These are phyloP conservation scores for Crypturellus undulatus DNA, from an alignment of 2,113 vertebrate genomes.

Conservation along the genomic window DNA sequence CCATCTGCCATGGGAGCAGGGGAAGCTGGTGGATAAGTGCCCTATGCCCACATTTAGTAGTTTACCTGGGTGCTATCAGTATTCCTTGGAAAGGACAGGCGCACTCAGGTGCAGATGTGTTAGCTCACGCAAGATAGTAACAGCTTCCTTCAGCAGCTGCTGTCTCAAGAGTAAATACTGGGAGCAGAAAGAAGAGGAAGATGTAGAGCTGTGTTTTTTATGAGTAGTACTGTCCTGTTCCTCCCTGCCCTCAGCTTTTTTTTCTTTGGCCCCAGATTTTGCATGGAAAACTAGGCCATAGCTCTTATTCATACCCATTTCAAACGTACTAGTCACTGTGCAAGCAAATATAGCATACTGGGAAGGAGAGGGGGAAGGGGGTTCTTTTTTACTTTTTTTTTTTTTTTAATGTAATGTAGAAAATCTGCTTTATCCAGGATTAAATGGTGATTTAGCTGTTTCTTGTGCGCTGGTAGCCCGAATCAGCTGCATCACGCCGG, in stretches of 20 bases:
- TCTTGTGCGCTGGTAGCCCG: background rate
- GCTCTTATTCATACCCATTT: background rate
- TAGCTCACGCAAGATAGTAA: background rate
- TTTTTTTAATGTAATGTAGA: background rate
- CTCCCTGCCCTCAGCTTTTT: background rate
- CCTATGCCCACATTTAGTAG: background rate
- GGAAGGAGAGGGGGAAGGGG: background rate
- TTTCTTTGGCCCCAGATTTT: background rate
- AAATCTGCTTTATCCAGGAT: background rate
- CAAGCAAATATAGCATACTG: background rate
- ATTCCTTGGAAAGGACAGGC: background rate
- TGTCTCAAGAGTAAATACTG: background rate
- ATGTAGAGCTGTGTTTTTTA: background rate
- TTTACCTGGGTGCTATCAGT: background rate
- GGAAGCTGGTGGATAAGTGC: background rate
- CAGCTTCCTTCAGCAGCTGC: background rate
- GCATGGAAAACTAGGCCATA: background rate
- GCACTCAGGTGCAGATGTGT: background rate
- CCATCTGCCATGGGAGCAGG: background rate
- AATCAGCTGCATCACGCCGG: fast-evolving
- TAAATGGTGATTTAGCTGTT: background rate
- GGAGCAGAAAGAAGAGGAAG: background rate
- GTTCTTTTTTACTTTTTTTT: background rate
- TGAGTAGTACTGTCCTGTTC: background rate
- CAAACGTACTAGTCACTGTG: background rate